Percentiles rank a stretch among this genome's conserved stretches.
Evolutionary conservation across 2,113 vertebrate genomes (phyloP).

Genomic region (Takifugu bimaculatus): DNA sequence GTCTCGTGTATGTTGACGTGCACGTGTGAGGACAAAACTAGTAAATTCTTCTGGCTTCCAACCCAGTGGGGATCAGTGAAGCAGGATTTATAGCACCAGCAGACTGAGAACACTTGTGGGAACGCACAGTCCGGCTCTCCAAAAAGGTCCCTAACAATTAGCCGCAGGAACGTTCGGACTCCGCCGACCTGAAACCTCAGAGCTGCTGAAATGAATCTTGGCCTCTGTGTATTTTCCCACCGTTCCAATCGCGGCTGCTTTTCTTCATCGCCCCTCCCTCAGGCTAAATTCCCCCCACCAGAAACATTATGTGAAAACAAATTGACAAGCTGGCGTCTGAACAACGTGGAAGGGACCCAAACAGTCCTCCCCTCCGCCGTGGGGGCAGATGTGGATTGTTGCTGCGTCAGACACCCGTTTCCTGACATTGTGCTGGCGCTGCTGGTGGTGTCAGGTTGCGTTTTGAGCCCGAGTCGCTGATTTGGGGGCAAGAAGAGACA

Average conservation of each 20-base stretch:
- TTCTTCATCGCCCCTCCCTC: constrained; percentile 33
- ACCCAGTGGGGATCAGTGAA: background rate
- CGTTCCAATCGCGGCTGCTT: constrained; percentile 21
- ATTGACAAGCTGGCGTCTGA: constrained; percentile 20
- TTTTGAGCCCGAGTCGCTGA: no score
- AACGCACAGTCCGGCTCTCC: background rate
- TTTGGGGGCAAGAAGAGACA: no score
- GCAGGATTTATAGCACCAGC: background rate
- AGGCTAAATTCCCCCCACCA: constrained; percentile 10
- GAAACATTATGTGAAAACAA: constrained; percentile 29
- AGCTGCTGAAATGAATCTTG: constrained; percentile 33
- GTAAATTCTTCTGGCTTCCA: background rate
- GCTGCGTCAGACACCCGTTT: constrained; percentile 13
- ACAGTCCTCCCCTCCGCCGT: constrained; percentile 14
- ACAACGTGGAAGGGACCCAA: constrained; percentile 16
- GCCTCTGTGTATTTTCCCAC: constrained; percentile 36
- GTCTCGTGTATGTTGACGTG: background rate
- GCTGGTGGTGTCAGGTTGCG: background rate
- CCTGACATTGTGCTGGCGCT: constrained; percentile 41
- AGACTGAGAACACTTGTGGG: background rate
- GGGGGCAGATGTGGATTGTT: constrained; percentile 2
- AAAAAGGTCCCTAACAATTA: constrained; percentile 22
- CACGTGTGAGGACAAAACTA: constrained; percentile 2
- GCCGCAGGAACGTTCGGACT: constrained; percentile 21
- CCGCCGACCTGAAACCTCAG: constrained; percentile 27